Evolutionary conservation across 2,113 vertebrate genomes (phyloP), one percentile per base, ranked within the genome.

Genomic region (Tragelaphus imberbis): DNA sequence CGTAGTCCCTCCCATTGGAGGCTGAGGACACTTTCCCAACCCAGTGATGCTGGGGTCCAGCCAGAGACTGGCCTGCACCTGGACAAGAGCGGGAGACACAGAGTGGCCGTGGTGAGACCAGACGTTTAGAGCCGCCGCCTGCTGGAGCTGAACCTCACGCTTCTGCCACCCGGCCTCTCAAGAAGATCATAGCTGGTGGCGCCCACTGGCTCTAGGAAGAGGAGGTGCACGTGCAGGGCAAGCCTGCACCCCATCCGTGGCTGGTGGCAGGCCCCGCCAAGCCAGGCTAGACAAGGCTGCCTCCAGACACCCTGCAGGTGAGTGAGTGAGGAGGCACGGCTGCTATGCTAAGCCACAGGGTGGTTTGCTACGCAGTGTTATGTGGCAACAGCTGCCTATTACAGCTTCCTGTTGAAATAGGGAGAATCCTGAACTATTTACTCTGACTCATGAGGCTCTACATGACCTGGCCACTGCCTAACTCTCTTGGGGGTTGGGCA

Each of bases 151-250:
- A 27, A 10, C 7, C 55, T 23, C 49, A 2, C 1, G 2, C 68
- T 56, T 58, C 55, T 30, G 36, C 10, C 7, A 13, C 5, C 68
- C 19, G 2, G n/a, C 21, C 0, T 21, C 89, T 61, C 12, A 17
- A 19, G 75, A 81, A 84, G 40, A 15, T 5, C 13, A 2, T 11
- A 21, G n/a, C 25, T 3, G 3, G 84, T n/a, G 47, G 27, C 1
- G 8, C 33, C 28, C 21, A 2, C 17, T 19, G 28, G 3, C 11
- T 25, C 63, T 44, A 55, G 61, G 25, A 94, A 91, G 36, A 81
- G 30, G 21, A 14, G 0, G 0, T 8, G 23, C 23, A 25, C 0
- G 5, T 3, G 1, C 2, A 71, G 14, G 15, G 30, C 63, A 56
- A 44, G 40, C 3, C 27, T 23, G 16, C 56, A 5, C 14, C 25